phyloP scores from a whole-genome alignment of 2,113 vertebrate genomes.

The Ictalurus punctatus region DNA sequence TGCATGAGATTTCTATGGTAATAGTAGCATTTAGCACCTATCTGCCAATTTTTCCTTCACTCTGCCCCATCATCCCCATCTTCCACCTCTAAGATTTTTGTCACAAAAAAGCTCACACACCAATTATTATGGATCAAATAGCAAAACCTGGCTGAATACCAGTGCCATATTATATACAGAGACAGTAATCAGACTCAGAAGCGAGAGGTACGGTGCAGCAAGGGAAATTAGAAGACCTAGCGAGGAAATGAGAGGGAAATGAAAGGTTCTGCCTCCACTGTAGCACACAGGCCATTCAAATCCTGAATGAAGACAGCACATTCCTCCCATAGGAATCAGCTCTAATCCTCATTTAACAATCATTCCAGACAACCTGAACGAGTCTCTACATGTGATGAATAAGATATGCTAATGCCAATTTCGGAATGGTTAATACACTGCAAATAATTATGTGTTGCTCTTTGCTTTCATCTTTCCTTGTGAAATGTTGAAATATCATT shows the following conservation, averaged over 20 bases:
- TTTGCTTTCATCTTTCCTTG: constrained; percentile 22
- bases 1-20: constrained; percentile 15
- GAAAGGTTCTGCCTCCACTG: background rate
- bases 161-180: background rate
- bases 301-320: background rate
- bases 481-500: constrained; percentile 36
- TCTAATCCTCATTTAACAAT: constrained; percentile 43
- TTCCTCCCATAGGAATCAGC: constrained; percentile 11
- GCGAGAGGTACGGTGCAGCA: background rate
- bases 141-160: constrained; percentile 34
- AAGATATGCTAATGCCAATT: constrained; percentile 57
- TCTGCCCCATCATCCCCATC: background rate
- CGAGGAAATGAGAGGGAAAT: constrained; percentile 7
- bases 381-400: constrained; percentile 53
- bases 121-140: constrained; percentile 23
- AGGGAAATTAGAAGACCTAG: constrained; percentile 26
- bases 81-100: background rate
- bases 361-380: constrained; percentile 41
- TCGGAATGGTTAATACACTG: constrained; percentile 51
- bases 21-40: constrained; percentile 8
- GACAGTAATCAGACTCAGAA: constrained; percentile 17
- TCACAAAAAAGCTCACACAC: constrained; percentile 19
- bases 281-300: background rate
- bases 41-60: background rate
- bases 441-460: constrained; percentile 36